Conservation (phyloP, 2,888 invertebrate genomes). For the Cetonia aurata region DNA sequence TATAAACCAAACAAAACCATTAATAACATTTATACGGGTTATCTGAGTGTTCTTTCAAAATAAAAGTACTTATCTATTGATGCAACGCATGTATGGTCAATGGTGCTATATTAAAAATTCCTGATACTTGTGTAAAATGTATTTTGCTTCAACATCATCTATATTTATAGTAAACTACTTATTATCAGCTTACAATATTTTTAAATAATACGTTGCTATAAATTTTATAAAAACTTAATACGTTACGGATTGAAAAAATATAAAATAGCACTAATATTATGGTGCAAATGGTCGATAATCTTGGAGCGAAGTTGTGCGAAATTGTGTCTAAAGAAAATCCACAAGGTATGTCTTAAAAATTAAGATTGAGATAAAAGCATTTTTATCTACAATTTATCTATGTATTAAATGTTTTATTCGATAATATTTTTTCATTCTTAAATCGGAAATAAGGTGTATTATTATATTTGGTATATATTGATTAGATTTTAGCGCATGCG, state of each 20-base stretch:
- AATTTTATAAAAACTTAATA: too few relatives aligned
- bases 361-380: neutral
- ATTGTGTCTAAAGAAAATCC: conserved; percentile 68
- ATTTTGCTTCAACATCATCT: too few relatives aligned
- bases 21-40: conserved; percentile 18
- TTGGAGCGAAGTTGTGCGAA: conserved; percentile 72
- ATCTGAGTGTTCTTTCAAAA: neutral
- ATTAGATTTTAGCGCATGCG: too few relatives aligned
- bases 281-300: conserved; percentile 67
- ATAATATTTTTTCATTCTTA: neutral
- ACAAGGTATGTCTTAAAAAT: conserved; percentile 65
- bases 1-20: neutral
- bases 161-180: too few relatives aligned
- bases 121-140: too few relatives aligned
- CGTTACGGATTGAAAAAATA: neutral
- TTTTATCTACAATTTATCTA: too few relatives aligned
- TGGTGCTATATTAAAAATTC: too few relatives aligned
- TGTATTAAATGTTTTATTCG: neutral
- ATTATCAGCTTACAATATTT: too few relatives aligned
- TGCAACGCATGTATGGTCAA: too few relatives aligned
- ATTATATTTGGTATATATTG: conserved; percentile 8
- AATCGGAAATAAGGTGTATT: conserved; percentile 9
- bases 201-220: too few relatives aligned
- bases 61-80: conserved; percentile 6
- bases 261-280: conserved; percentile 49